Percentiles rank a stretch among this genome's conserved stretches.
Evolutionary conservation across 2,888 invertebrate genomes (phyloP).

Genomic region (Alviniconcha strummeri): DNA sequence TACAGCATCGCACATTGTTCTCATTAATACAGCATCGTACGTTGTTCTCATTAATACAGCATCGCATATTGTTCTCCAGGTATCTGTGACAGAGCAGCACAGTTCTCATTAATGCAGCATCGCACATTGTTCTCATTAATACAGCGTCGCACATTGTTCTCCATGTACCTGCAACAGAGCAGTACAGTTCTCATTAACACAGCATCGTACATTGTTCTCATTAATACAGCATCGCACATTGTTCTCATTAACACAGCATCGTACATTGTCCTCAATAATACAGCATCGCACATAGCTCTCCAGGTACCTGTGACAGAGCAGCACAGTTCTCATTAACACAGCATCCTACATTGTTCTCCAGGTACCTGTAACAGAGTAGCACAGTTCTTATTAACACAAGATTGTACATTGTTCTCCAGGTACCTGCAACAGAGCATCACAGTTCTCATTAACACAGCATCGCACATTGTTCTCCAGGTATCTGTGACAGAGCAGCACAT

Average conservation of each 20-base stretch:
- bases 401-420: background rate
- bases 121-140: too few species aligned
- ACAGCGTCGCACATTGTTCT: background rate
- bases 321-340: too few species aligned
- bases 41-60: conserved; percentile 8
- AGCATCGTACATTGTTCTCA: background rate
- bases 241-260: background rate
- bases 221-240: background rate
- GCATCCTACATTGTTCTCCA: too few species aligned
- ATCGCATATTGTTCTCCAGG: conserved; percentile 52
- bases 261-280: background rate
- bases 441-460: background rate
- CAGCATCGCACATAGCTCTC: too few species aligned
- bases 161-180: background rate
- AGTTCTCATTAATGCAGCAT: background rate
- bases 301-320: too few species aligned
- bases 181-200: background rate
- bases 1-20: too few species aligned
- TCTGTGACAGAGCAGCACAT: too few species aligned
- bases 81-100: conserved; percentile 43
- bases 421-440: background rate
- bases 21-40: background rate
- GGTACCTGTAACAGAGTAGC: too few species aligned
- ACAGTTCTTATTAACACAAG: background rate
- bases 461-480: background rate